Base-by-base conservation (phyloP, 2,888 invertebrate species). In the Dolomedes plantarius region DNA sequence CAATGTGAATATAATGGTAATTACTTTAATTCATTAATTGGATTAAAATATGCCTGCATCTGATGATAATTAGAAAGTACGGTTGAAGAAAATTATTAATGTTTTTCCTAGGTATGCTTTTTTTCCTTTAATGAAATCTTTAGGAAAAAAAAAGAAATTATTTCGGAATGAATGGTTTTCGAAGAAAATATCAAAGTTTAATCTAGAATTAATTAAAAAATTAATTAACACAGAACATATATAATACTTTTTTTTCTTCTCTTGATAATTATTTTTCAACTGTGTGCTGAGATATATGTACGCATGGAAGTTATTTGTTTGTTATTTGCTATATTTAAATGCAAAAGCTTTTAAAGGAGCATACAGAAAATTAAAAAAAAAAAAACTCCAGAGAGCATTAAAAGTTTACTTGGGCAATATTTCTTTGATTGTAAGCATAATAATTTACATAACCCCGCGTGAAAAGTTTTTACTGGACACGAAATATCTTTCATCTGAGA, bases 1-100 rank as follows among this genome's bases (percentile, higher is more conserved):
- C 23, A 23, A 56, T 56, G 5, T 6, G 56, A 19, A 56, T 56
- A 56, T 23, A 23, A 56, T 23, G 23, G 23, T 56, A 56, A 56
- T 56, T 56, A 56, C 56, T 56, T 56, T 46, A 46, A 56, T 56
- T 56, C 56, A 56, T 23, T 56, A 56, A 56, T 56, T 56, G 56
- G 23, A 56, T 56, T 56, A 56, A 56, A 56, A 56, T 56, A 56
- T 56, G 56, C 19, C 56, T 56, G 56, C 23, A 23, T 56, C 23
- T 23, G 3, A n/a, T 23, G 56, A 56, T 56, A 56, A 56, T 56
- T 56, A 56, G 23, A 56, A 23, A 56, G 3, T 6, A 23, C 23
- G 56, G 19, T 23, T 23, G 56, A 23, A 56, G 56, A 56, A 56
- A 56, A 56, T 56, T 19, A 56, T 56, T 23, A 56, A 56, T 56